These are phyloP conservation scores for Hippoglossus stenolepis DNA, from an alignment of 2,113 vertebrate species.

Conservation along the genomic window DNA sequence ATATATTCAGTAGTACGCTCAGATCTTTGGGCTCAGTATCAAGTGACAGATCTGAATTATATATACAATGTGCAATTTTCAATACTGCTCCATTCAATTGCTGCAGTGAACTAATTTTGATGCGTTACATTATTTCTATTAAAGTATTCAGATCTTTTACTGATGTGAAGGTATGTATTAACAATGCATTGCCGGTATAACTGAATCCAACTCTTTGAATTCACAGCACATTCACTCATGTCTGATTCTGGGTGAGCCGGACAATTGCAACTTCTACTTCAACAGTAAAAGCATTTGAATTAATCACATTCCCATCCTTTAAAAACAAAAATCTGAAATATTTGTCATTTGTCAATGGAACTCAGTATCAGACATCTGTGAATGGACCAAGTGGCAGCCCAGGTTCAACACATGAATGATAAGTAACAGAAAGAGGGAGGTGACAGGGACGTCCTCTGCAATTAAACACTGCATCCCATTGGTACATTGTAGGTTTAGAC, in stretches of 20 bases:
- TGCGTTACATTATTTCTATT: too few relatives aligned
- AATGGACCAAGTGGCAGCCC: slow-evolving; percentile 35
- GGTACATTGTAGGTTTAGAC: slow-evolving; percentile 6
- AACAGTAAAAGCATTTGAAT: not conserved
- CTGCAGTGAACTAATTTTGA: too few relatives aligned
- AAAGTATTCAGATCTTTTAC: too few relatives aligned
- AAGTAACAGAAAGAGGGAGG: slow-evolving; percentile 49
- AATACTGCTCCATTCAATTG: too few relatives aligned
- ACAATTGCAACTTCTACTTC: slow-evolving; percentile 2
- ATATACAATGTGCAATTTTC: too few relatives aligned
- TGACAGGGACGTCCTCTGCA: slow-evolving; percentile 41
- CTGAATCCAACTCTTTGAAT: slow-evolving; percentile 46
- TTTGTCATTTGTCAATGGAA: slow-evolving; percentile 41
- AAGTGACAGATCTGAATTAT: not conserved
- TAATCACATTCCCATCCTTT: not conserved
- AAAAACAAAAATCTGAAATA: slow-evolving; percentile 7
- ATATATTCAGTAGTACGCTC: not conserved
- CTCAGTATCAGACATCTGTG: slow-evolving; percentile 55
- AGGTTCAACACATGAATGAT: slow-evolving; percentile 22
- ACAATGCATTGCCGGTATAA: slow-evolving; percentile 39
- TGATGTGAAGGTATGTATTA: not conserved
- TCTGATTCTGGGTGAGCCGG: slow-evolving; percentile 26
- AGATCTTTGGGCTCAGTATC: not conserved
- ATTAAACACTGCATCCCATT: slow-evolving; percentile 2
- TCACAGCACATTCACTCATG: slow-evolving; percentile 43